Evolutionary conservation across 1,140 invertebrate species (phyloP).

Genomic region (Drosophila arawakana): DNA sequence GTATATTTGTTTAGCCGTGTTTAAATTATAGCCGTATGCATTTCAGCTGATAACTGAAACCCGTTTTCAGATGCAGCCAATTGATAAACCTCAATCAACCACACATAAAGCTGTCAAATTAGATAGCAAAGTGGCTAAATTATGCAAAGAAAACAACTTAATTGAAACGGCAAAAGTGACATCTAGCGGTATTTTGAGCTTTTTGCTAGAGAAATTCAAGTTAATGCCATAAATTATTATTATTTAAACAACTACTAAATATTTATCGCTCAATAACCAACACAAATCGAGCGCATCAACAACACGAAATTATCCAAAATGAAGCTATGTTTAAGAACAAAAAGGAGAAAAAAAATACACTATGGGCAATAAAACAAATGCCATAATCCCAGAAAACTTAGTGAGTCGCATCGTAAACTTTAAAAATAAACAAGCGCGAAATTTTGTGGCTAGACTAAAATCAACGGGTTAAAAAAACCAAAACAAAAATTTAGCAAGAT

Average conservation of each 20-base stretch:
- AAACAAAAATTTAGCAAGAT: conserved; percentile 37
- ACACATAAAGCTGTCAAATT: conserved; percentile 33
- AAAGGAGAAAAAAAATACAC: conserved; percentile 34
- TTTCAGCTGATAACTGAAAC: conserved; percentile 41
- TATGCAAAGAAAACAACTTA: conserved; percentile 52
- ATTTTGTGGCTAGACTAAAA: conserved; percentile 52
- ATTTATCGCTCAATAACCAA: conserved; percentile 63
- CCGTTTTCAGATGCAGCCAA: conserved; percentile 50
- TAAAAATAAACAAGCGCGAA: conserved; percentile 70
- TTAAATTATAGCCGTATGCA: conserved; percentile 33
- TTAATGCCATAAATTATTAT: conserved; percentile 50
- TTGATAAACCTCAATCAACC: conserved; percentile 42
- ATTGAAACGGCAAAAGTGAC: conserved; percentile 30
- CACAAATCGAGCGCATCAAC: conserved; percentile 44
- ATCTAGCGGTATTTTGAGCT: conserved; percentile 26
- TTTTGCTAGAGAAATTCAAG: conserved; percentile 24
- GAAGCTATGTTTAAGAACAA: conserved; percentile 47
- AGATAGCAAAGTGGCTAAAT: conserved; percentile 54
- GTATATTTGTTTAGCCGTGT: conserved; percentile 43
- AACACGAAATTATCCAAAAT: conserved; percentile 26
- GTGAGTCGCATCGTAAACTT: conserved; percentile 65
- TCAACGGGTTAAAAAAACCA: conserved; percentile 9
- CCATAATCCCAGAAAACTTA: conserved; percentile 21
- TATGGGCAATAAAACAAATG: conserved; percentile 40
- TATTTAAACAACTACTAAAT: conserved; percentile 62